Conservation (phyloP, 2,797 vertebrate genomes). For the Nasua narica region DNA sequence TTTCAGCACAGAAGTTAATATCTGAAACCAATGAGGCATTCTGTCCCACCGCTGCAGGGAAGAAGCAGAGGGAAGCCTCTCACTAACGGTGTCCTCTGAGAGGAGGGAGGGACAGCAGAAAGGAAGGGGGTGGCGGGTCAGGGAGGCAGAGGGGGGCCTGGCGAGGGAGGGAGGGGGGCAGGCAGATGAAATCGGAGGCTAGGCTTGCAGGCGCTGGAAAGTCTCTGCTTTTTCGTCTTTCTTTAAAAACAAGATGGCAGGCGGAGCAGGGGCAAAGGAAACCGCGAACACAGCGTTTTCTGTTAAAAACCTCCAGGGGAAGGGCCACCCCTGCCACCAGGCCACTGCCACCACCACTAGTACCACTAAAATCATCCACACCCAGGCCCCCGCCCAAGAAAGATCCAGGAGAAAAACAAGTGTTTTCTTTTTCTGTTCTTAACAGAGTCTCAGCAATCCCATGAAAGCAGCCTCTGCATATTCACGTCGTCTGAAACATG, state of each 20-base stretch:
- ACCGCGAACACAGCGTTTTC: constrained; percentile 55
- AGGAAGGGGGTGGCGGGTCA: neutral
- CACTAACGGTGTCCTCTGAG: constrained; percentile 33
- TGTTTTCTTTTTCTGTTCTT: constrained; percentile 70
- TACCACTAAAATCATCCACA: neutral
- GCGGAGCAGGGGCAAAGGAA: neutral
- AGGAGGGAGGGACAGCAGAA: neutral
- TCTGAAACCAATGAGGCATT: constrained; percentile 87
- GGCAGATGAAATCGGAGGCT: neutral
- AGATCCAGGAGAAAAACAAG: constrained; percentile 39
- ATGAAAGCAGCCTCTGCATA: constrained; percentile 76
- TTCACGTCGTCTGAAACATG: constrained; percentile 72
- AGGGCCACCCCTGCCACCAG: neutral
- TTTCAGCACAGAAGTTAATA: constrained; percentile 87
- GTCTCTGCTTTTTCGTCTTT: constrained; percentile 36
- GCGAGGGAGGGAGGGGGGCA: neutral
- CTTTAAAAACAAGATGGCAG: constrained; percentile 74
- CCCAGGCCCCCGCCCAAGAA: neutral
- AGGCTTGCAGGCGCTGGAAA: neutral
- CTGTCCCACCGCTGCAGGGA: constrained; percentile 72
- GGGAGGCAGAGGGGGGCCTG: neutral
- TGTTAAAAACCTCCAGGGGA: constrained; percentile 71
- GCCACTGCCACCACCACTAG: neutral
- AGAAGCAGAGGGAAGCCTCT: constrained; percentile 56
- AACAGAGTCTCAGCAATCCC: constrained; percentile 72